Base-by-base conservation (phyloP, 2,113 vertebrate species). In the Eupsittula cactorum region DNA sequence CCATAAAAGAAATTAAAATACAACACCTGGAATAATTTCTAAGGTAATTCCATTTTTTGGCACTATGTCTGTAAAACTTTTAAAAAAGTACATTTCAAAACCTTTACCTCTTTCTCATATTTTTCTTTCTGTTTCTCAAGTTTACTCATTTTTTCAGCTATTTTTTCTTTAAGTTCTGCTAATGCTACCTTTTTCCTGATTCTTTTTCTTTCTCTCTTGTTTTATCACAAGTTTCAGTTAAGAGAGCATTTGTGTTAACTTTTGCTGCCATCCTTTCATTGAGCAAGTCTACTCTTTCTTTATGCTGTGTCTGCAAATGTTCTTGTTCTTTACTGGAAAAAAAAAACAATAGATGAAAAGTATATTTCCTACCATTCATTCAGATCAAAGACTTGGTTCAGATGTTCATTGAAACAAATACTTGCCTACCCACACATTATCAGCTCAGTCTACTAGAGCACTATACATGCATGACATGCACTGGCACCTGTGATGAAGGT, bases 181-280 rank as follows among this genome's bases (percentile, higher is more conserved):
- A 96, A 62, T 13, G 16, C 35, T 16, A 20, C 39, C 57, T 86
- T 93, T 6, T 88, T 41, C 7, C 19, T 39, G 25, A 41, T 35
- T 98, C 90, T 59, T 97, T 93, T 65, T 86, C 95, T 17, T 90
- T 85, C 2, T 42, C 31, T 59, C 92, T 97, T 29, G 87, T 96
- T 88, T 95, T 73, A 23, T 91, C 89, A 16, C 46, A 92, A 49
- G 57, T 97, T 55, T 98, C 95, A 37, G 91, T 97, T 65, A 98
- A 96, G 37, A 85, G 68, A 65, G 96, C 76, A 64, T 86, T 92
- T n/a, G 78, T 79, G 1, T 28, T 8, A 41, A 95, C 96, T 95
- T 97, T 98, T 4, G 47, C 82, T 76, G 92, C 95, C 93, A 98
- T 88, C 21, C 80, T 86, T 18, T 85, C 75, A 82, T 98, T 98